phyloP scores from a whole-genome alignment of 2,113 vertebrate species.

The Toxotes chatareus region DNA sequence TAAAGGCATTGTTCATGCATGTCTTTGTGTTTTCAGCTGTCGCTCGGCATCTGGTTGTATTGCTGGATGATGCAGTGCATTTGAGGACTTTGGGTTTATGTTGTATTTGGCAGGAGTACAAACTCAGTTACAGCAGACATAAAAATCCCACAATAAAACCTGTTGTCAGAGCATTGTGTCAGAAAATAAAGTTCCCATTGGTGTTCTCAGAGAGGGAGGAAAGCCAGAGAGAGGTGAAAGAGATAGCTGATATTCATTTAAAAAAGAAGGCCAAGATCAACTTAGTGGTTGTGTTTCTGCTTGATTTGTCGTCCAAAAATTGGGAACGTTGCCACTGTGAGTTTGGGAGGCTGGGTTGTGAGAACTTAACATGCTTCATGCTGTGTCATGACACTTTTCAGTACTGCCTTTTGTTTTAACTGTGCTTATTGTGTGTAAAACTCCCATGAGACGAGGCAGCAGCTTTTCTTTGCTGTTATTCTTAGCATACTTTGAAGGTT shows the following conservation, averaged over 20 bases:
- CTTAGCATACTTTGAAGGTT: slow-evolving; percentile 44
- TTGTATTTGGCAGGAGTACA: not conserved
- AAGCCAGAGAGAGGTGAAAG: slow-evolving; percentile 24
- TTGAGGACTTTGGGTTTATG: not conserved
- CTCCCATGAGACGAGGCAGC: slow-evolving; percentile 16
- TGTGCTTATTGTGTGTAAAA: slow-evolving; percentile 29
- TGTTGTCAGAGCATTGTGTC: not conserved
- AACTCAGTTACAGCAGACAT: not conserved
- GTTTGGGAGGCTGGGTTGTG: slow-evolving; percentile 11
- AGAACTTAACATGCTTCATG: slow-evolving; percentile 33
- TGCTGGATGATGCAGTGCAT: not conserved
- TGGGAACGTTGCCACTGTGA: slow-evolving; percentile 12
- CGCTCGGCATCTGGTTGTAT: not conserved
- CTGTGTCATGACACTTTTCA: slow-evolving; percentile 34
- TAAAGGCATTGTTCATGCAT: not conserved
- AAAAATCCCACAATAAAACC: slow-evolving; percentile 8
- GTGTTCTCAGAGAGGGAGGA: not conserved
- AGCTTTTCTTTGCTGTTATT: slow-evolving; percentile 61
- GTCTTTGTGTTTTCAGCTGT: slow-evolving; percentile 1
- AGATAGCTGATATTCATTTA: slow-evolving; percentile 35
- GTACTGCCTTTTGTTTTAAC: slow-evolving; percentile 45
- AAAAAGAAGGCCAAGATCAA: slow-evolving; percentile 54
- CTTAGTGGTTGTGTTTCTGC: slow-evolving; percentile 18
- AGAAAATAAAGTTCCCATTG: slow-evolving; percentile 31
- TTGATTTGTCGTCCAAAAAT: slow-evolving; percentile 7